Base-by-base conservation (phyloP, 1,140 invertebrate genomes). In the Solen grandis region DNA sequence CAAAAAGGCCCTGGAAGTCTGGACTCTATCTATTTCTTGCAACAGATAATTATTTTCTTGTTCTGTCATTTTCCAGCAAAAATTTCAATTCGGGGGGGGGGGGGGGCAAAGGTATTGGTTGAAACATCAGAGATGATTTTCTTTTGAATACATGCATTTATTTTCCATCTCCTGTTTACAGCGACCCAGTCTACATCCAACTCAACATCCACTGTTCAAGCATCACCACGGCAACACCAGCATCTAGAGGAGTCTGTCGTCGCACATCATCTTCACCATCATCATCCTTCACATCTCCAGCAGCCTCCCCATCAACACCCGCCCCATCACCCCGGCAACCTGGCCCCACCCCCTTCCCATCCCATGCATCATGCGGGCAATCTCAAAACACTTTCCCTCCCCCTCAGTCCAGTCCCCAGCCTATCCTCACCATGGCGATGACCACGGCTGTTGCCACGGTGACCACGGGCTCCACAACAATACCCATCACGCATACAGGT, bases 221-320 rank as follows among this genome's bases (percentile, higher is more conserved):
- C 36, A 55, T 65, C 70, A 16, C 70, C 70, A 8, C 2, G 57
- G 5, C 70, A 73, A 60, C 70, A 73, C 2, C 70, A 55, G 19
- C 57, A 46, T 33, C 70, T 4, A 19, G 54, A 73, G 2, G 54
- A 73, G 38, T 31, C 68, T n/a, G 5, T 70, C 14, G 41, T 31
- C 10, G 35, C 68, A 46, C 59, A 68, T 54, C 54, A 65, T 38
- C 74, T 79, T 69, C 69, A 84, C 60, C 36, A 80, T 63, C 14
- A 62, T 78, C 57, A 80, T 63, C 65, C 81, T 52, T 35, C 80
- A 66, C 52, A 79, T 60, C 76, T 72, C 13, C 66, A 73, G 22
- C 70, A 73, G 19, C 62, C 14, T 33, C 78, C 25, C 83, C 86
- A 75, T 38, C 54, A 65, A 46, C 74, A 83, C 62, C 69, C 82